Evolutionary conservation across 2,113 vertebrate species (phyloP).

Genomic region (Mystacornis crossleyi): DNA sequence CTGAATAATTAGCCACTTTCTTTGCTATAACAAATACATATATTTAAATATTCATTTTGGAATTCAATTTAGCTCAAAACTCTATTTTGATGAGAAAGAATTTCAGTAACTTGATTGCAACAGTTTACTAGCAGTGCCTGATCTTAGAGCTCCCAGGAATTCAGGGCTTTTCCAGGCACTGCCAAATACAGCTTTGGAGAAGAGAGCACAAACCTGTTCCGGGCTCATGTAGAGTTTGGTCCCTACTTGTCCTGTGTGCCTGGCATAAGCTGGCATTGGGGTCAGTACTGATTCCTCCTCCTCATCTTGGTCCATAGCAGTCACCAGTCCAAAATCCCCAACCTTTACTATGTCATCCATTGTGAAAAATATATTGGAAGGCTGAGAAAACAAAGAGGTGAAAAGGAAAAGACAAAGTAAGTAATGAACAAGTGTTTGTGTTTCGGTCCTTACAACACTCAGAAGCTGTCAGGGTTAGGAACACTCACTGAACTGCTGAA

Average conservation of each 20-base stretch:
- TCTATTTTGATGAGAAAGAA: not conserved
- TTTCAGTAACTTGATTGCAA: not conserved
- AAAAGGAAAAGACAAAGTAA: not conserved
- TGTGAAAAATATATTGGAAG: slow-evolving; percentile 99
- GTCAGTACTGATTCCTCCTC: slow-evolving; percentile 86
- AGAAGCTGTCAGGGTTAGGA: not conserved
- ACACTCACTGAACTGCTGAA: not conserved
- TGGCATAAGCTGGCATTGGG: slow-evolving; percentile 90
- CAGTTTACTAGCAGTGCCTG: not conserved
- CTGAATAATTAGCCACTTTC: not conserved
- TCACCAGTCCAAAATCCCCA: slow-evolving; percentile 96
- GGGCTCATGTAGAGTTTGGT: slow-evolving; percentile 99
- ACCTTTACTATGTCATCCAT: slow-evolving; percentile 97
- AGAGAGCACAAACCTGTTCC: slow-evolving; percentile 86
- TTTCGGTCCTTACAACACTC: not conserved
- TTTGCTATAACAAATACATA: not conserved
- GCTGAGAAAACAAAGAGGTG: slow-evolving; percentile 73
- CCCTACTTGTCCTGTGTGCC: slow-evolving; percentile 96
- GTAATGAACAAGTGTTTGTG: not conserved
- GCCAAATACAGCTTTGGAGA: not conserved
- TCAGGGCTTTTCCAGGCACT: not conserved
- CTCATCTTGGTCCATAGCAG: slow-evolving; percentile 98
- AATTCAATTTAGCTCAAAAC: not conserved
- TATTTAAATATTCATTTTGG: not conserved
- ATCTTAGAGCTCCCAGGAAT: not conserved